Percentiles rank a stretch among this genome's conserved stretches.
phyloP scores from a whole-genome alignment of 2,113 vertebrate species.

The Psilopsiagon aymara region DNA sequence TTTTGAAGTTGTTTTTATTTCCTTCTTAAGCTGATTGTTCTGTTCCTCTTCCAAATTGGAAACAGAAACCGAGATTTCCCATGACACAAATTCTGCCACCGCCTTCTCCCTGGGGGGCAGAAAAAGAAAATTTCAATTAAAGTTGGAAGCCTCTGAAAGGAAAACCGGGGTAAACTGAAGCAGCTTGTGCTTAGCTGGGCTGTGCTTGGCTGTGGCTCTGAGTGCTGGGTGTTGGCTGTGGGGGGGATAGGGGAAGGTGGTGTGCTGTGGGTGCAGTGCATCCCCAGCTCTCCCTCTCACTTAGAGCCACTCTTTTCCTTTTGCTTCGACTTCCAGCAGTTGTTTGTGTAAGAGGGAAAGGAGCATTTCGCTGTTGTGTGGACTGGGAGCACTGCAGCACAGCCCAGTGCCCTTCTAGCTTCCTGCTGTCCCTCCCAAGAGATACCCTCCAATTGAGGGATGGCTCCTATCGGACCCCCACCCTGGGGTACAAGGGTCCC shows the following conservation, averaged over 20 bases:
- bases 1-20: background rate
- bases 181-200: background rate
- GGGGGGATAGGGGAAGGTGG: fast-evolving
- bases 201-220: background rate
- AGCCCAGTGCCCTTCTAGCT: background rate
- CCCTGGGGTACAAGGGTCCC: background rate
- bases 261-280: fast-evolving
- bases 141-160: background rate
- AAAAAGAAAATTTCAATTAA: constrained; percentile 24
- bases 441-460: background rate
- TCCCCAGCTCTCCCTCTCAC: background rate
- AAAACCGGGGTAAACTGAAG: background rate
- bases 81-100: constrained; percentile 29
- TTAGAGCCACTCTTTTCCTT: background rate
- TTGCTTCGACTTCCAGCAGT: background rate
- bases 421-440: fast-evolving
- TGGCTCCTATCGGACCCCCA: background rate
- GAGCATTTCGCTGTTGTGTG: background rate
- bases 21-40: background rate
- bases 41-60: constrained; percentile 49
- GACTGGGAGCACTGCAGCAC: background rate
- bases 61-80: constrained; percentile 53
- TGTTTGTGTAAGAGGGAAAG: background rate
- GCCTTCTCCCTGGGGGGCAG: background rate
- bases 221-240: fast-evolving